These are phyloP conservation scores for Loris lydekkerianus DNA, from an alignment of 2,797 vertebrate species.

Conservation along the genomic window DNA sequence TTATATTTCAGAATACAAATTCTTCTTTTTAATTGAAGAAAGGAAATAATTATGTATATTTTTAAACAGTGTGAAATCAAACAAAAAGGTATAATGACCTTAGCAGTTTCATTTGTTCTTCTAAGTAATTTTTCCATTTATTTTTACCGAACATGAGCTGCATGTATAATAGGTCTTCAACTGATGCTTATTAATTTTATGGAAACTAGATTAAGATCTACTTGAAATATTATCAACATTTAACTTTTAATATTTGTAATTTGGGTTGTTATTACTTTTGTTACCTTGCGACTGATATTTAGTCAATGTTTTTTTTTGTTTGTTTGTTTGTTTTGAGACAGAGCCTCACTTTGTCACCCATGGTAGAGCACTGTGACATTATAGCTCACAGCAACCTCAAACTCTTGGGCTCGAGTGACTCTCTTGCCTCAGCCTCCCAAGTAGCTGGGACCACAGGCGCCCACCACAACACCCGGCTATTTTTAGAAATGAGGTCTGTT, in stretches of 20 bases:
- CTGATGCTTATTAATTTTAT: not conserved
- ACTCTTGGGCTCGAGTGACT: no score
- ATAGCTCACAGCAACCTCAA: no score
- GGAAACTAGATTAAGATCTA: not conserved
- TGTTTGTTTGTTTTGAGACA: no score
- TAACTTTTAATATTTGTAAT: constrained; percentile 23
- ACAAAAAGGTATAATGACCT: not conserved
- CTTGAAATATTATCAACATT: constrained; percentile 4
- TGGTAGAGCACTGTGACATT: no score
- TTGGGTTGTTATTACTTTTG: constrained; percentile 37
- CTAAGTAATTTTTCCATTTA: constrained; percentile 13
- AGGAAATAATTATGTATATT: not conserved
- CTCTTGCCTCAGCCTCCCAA: no score
- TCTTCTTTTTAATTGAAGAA: constrained; percentile 30
- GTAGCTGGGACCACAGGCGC: no score
- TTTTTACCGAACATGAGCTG: not conserved
- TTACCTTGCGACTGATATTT: constrained; percentile 31
- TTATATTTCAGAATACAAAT: not conserved
- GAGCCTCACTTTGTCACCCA: no score
- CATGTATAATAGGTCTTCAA: not conserved
- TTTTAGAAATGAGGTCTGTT: no score
- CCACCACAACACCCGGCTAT: no score
- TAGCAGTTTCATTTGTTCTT: constrained; percentile 40
- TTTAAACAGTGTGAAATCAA: constrained; percentile 30
- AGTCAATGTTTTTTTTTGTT: constrained; percentile 32